These are phyloP conservation scores for Smutsia temminckii DNA, from an alignment of 2,797 vertebrate genomes.

Conservation along the genomic window DNA sequence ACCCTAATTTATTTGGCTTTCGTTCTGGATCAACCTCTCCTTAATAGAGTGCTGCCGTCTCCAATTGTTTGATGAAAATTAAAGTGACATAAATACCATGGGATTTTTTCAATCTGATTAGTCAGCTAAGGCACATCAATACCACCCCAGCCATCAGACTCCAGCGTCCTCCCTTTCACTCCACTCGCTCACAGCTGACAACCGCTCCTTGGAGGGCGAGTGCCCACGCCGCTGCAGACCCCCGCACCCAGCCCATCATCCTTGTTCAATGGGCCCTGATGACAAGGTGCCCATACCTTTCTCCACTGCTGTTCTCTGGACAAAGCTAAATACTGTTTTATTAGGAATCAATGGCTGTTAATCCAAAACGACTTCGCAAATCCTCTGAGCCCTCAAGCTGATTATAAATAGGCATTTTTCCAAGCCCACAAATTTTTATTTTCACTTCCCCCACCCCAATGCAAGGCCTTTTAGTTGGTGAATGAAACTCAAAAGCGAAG, in stretches of 20 bases:
- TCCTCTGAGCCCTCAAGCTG: slow-evolving; percentile 86
- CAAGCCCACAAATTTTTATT: slow-evolving; percentile 83
- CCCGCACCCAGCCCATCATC: slow-evolving; percentile 90
- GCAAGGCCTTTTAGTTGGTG: slow-evolving; percentile 75
- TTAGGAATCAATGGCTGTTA: slow-evolving; percentile 91
- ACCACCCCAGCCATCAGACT: slow-evolving; percentile 88
- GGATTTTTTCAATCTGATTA: slow-evolving; percentile 92
- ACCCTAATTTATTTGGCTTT: slow-evolving; percentile 94
- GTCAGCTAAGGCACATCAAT: slow-evolving; percentile 89
- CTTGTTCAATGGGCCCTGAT: slow-evolving; percentile 87
- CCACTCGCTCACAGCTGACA: slow-evolving; percentile 86
- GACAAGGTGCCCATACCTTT: slow-evolving; percentile 90
- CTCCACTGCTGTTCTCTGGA: slow-evolving; percentile 82
- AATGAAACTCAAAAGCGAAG: slow-evolving; percentile 79
- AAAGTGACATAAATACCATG: slow-evolving; percentile 93
- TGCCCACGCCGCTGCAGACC: slow-evolving; percentile 87
- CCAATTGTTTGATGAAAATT: slow-evolving; percentile 91
- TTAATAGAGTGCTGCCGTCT: slow-evolving; percentile 91
- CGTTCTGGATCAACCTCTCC: slow-evolving; percentile 91
- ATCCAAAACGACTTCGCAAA: slow-evolving; percentile 88
- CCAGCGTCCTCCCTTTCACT: slow-evolving; percentile 89
- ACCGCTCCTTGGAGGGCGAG: slow-evolving; percentile 85
- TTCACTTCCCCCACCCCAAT: slow-evolving; percentile 71
- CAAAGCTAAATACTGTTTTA: slow-evolving; percentile 95
- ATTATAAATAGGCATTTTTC: slow-evolving; percentile 82